Base-by-base conservation (phyloP, 2,113 vertebrate species). In the Xenopus tropicalis region DNA sequence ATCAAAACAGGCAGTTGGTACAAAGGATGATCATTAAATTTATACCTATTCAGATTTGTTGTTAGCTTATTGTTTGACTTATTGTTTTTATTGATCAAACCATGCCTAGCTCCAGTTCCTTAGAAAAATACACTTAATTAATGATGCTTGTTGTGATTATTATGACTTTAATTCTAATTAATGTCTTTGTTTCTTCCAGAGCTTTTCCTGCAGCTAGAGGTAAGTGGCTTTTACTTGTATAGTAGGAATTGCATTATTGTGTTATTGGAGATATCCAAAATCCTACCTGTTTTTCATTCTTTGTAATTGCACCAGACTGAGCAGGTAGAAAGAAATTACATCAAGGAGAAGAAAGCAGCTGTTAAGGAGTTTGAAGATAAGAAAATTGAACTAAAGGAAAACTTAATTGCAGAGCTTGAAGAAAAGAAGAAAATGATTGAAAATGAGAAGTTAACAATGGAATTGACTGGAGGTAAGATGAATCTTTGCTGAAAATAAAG, bases 381-480 rank as follows among this genome's bases (percentile, higher is more conserved):
- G 87, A 99, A 99, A 83, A 94, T 99, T 29, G 97, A 98, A 64
- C 90, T 99, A 72, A 99, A 99, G 83, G 97, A 99, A 82, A 99
- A 96, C 74, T 77, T 98, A 77, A 97, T 99, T 61, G 97, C 96
- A 0, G 97, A 99, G 79, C 81, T 99, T 75, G 97, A 99, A 81
- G 97, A 99, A 85, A 98, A 99, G 77, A 98, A 98, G 82, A 99
- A 99, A 84, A 98, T 99, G 96, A 98, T 99, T 4, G 97, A 99
- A 84, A 99, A 97, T 19, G 97, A 99, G 78, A 98, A 98, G 80
- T 82, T 99, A 72, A 98, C 97, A 16, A 98, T 99, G 97, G 97
- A 99, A 82, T 88, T 99, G 82, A 99, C 96, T 0, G 97, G 97
- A 83, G 97, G 97, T 99, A 90, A 80, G 85, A 46, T 9, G 17